Evolutionary conservation across 2,797 vertebrate genomes (phyloP).

Genomic region (Melanotaenia trifasciata): DNA sequence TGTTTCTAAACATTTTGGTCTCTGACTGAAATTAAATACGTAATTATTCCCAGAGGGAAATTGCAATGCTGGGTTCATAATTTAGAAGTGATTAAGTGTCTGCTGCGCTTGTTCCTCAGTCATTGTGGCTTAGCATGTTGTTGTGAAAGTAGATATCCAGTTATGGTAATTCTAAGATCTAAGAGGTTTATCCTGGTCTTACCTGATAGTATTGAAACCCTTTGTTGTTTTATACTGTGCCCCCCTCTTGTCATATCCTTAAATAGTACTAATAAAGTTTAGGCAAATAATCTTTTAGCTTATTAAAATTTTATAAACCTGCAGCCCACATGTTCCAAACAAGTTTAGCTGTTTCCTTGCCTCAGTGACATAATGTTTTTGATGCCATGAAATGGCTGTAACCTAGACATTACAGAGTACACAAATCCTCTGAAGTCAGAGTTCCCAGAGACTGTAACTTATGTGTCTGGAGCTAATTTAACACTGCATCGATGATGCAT

Average conservation of each 20-base stretch:
- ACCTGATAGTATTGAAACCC: background rate
- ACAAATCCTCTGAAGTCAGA: conserved; percentile 3
- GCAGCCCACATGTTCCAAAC: background rate
- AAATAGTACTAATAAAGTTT: background rate
- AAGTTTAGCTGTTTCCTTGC: background rate
- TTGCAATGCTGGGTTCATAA: background rate
- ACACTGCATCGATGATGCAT: background rate
- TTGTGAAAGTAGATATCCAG: background rate
- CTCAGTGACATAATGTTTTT: background rate
- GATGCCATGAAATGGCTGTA: background rate
- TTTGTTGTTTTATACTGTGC: background rate
- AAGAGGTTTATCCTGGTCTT: background rate
- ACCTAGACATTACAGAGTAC: background rate
- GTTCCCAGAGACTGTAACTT: conserved; percentile 16
- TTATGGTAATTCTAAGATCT: background rate
- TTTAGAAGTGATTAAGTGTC: background rate
- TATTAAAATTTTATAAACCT: background rate
- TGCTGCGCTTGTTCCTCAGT: background rate
- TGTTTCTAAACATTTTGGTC: background rate
- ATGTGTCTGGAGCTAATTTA: conserved; percentile 13
- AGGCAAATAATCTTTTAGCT: background rate
- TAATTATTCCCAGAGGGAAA: too few relatives aligned
- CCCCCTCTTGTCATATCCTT: background rate
- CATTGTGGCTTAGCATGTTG: background rate
- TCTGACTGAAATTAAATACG: too few relatives aligned